Percentiles rank a stretch among this genome's conserved stretches.
Evolutionary conservation across 2,113 vertebrate genomes (phyloP).

Genomic region (Mionectes macconnelli): DNA sequence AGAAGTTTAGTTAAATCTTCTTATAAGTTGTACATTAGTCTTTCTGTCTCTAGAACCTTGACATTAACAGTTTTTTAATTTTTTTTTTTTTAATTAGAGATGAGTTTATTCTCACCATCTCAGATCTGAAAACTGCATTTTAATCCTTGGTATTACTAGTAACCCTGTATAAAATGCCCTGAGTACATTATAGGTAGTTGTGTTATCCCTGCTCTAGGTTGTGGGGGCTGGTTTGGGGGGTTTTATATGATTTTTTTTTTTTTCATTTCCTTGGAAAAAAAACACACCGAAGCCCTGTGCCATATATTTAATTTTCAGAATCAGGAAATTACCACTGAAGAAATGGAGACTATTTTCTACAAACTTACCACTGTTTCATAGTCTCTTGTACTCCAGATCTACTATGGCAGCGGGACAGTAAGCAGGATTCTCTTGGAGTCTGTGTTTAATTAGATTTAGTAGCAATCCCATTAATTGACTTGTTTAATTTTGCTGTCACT

Average conservation of each 20-base stretch:
- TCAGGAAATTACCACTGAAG: background rate
- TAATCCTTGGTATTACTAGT: background rate
- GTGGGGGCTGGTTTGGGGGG: background rate
- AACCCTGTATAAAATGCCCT: background rate
- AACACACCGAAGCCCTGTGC: background rate
- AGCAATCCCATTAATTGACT: constrained; percentile 18
- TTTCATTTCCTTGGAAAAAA: background rate
- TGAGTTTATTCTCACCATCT: background rate
- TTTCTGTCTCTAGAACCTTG: background rate
- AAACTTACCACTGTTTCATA: background rate
- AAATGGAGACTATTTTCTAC: background rate
- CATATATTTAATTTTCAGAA: background rate
- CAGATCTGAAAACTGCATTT: background rate
- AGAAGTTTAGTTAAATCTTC: background rate
- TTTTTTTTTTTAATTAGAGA: background rate
- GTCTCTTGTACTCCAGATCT: background rate
- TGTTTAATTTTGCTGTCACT: background rate
- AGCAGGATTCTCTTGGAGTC: background rate
- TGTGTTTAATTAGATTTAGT: constrained; percentile 26
- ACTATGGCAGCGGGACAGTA: background rate
- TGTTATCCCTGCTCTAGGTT: background rate
- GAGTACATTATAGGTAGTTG: background rate
- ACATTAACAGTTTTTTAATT: background rate
- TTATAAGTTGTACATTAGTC: background rate
- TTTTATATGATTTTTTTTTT: background rate